A percentile compares a stretch with the other conserved stretches of the same genome.
Conservation (phyloP, 1,140 invertebrate species). For the Trichomalopsis sarcophagae region DNA sequence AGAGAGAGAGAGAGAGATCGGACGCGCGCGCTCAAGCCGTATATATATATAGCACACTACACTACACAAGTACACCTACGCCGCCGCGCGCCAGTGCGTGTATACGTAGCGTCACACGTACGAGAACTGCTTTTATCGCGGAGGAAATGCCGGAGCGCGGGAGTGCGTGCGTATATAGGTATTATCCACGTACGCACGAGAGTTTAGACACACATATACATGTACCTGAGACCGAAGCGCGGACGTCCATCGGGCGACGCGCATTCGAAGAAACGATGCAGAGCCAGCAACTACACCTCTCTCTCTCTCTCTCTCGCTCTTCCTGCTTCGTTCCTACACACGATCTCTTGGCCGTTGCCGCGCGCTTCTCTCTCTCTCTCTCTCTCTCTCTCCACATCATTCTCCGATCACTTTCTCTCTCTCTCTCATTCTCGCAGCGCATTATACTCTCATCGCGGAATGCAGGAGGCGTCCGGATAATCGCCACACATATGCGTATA, state of each 20-base stretch:
- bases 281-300: not conserved
- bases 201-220: not conserved
- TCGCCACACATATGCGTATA: not conserved
- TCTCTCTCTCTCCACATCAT: not conserved
- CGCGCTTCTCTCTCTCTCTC: not conserved
- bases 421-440: not conserved
- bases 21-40: slow-evolving; percentile 4
- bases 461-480: not conserved
- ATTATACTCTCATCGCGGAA: not conserved
- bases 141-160: slow-evolving; percentile 5
- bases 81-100: not conserved
- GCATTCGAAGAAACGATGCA: not conserved
- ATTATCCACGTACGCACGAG: not conserved
- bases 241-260: not conserved
- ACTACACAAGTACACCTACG: not conserved
- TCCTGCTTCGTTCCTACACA: not conserved
- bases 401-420: slow-evolving; percentile 1
- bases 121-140: not conserved
- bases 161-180: not conserved
- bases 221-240: not conserved
- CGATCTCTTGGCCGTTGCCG: slow-evolving; percentile 6
- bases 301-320: not conserved
- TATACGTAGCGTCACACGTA: slow-evolving; percentile 10
- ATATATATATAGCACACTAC: not conserved
- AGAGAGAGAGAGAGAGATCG: not conserved